Evolutionary conservation across 2,888 invertebrate genomes (phyloP).

Genomic region (Halictus quadricinctus): DNA sequence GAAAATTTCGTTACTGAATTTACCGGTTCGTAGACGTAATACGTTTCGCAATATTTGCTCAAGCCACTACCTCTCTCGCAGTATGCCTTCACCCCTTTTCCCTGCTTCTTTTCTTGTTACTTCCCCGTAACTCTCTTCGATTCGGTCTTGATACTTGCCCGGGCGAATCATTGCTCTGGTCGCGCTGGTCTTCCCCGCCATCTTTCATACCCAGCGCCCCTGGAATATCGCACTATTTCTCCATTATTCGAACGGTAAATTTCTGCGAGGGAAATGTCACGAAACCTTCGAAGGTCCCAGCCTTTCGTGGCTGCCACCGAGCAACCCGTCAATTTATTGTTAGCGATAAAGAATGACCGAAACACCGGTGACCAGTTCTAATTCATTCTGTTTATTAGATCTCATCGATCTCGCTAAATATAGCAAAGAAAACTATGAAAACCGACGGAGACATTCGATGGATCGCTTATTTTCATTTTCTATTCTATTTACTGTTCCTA

Average conservation of each 20-base stretch:
- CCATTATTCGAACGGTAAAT: conserved; percentile 76
- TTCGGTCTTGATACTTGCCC: conserved; percentile 47
- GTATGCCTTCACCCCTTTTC: conserved; percentile 3
- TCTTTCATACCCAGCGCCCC: conserved; percentile 26
- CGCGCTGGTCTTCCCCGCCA: conserved; percentile 15
- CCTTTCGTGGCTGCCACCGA: conserved; percentile 14
- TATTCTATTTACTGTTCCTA: neutral
- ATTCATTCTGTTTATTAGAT: conserved; percentile 43
- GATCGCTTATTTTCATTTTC: too few relatives aligned
- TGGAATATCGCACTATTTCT: conserved; percentile 71
- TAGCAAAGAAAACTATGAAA: neutral
- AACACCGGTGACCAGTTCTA: conserved; percentile 15
- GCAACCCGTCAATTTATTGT: conserved; percentile 64
- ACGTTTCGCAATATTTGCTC: conserved; percentile 73
- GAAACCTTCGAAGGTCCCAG: conserved; percentile 61
- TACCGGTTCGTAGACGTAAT: conserved; percentile 70
- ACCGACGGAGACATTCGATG: too few relatives aligned
- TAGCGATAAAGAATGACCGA: conserved; percentile 55
- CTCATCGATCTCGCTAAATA: conserved; percentile 16
- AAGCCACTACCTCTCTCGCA: conserved; percentile 19
- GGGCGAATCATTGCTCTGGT: conserved; percentile 12
- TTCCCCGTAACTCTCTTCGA: conserved; percentile 17
- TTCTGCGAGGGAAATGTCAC: conserved; percentile 68
- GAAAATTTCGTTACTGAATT: conserved; percentile 68
- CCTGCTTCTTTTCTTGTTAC: conserved; percentile 32